Evolutionary conservation across 2,888 invertebrate genomes (phyloP).

Genomic region (Allolobophora icterica): DNA sequence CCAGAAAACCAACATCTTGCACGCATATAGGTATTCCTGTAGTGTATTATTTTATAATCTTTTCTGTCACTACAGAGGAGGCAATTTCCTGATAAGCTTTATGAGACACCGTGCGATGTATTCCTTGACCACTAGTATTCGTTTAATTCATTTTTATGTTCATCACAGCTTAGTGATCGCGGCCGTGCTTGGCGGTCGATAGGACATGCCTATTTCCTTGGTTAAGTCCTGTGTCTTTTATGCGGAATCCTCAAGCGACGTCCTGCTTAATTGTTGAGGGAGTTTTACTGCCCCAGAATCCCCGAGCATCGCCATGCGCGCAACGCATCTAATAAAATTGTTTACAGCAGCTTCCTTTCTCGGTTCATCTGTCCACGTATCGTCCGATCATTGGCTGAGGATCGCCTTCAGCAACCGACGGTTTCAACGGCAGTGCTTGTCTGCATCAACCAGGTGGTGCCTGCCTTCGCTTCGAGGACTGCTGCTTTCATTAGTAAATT

Average conservation of each 20-base stretch:
- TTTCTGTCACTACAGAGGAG: background rate
- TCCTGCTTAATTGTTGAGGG: background rate
- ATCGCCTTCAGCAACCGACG: background rate
- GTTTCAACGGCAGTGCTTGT: background rate
- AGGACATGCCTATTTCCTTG: background rate
- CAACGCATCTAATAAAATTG: background rate
- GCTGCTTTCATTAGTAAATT: conserved; percentile 17
- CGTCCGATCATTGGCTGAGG: background rate
- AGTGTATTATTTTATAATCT: background rate
- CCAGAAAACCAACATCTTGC: too few relatives aligned
- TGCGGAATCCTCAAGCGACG: background rate
- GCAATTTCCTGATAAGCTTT: background rate
- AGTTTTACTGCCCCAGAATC: conserved; percentile 11
- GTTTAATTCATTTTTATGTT: background rate
- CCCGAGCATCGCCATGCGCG: background rate
- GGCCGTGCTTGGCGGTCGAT: background rate
- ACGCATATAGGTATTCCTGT: too few relatives aligned
- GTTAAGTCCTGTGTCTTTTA: background rate
- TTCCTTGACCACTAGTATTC: background rate
- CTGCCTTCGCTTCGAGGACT: background rate
- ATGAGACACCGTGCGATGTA: background rate
- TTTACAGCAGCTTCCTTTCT: background rate
- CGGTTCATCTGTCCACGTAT: background rate
- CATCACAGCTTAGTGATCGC: background rate
- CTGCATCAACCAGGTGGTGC: background rate